These are phyloP conservation scores for Erynnis tages DNA, from an alignment of 2,888 invertebrate genomes.

Conservation along the genomic window DNA sequence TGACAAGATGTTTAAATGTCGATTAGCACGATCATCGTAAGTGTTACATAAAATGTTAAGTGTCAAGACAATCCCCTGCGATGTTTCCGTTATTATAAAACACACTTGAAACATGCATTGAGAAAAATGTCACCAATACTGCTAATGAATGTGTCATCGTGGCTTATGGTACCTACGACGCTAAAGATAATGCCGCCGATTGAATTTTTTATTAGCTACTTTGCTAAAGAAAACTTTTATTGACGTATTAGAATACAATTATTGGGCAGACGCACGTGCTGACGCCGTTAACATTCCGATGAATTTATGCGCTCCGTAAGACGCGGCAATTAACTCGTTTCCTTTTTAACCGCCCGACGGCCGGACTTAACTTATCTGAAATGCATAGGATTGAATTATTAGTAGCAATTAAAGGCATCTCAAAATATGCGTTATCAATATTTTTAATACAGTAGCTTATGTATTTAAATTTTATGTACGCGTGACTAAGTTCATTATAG, in stretches of 20 bases:
- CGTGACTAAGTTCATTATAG: constrained; percentile 73
- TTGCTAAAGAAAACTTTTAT: background rate
- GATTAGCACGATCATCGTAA: constrained; percentile 15
- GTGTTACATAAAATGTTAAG: background rate
- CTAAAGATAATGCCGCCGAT: too few relatives aligned
- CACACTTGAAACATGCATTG: too few relatives aligned
- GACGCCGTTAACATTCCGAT: constrained; percentile 48
- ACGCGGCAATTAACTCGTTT: constrained; percentile 65
- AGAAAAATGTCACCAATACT: too few relatives aligned
- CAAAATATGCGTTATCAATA: constrained; percentile 76
- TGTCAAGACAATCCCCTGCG: too few relatives aligned
- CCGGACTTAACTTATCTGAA: constrained; percentile 61
- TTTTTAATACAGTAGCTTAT: constrained; percentile 78
- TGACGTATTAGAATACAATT: constrained; percentile 34
- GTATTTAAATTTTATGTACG: constrained; percentile 74
- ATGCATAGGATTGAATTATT: constrained; percentile 73
- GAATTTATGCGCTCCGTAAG: constrained; percentile 55
- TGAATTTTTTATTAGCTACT: too few relatives aligned
- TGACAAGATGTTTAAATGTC: constrained; percentile 34
- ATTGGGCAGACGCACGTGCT: constrained; percentile 57
- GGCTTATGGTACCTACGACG: too few relatives aligned
- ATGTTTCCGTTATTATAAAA: too few relatives aligned
- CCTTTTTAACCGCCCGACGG: constrained; percentile 55
- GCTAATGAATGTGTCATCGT: too few relatives aligned
- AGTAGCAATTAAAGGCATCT: constrained; percentile 70